Evolutionary conservation across 1,140 invertebrate genomes (phyloP).

Genomic region (Drosophila littoralis): DNA sequence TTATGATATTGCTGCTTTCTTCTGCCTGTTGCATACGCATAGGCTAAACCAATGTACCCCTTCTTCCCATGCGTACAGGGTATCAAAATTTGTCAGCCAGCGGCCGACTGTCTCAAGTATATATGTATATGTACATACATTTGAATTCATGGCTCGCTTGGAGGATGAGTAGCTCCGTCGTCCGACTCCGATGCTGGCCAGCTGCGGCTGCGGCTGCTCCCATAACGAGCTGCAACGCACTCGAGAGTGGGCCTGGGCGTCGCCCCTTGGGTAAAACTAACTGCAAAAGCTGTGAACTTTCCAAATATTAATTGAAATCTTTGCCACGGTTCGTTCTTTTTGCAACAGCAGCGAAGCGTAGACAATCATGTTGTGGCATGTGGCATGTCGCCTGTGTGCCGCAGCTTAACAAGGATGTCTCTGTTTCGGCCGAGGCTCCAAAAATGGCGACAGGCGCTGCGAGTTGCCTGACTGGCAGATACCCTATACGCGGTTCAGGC

Average conservation of each 20-base stretch:
- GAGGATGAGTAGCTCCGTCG: conserved; percentile 8
- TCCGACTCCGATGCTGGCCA: not conserved
- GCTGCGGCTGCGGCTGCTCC: not conserved
- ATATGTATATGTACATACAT: not conserved
- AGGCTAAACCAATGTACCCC: not conserved
- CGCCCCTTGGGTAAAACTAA: conserved; percentile 6
- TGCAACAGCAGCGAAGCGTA: conserved; percentile 44
- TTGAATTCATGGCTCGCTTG: conserved; percentile 20
- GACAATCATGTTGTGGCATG: conserved; percentile 58
- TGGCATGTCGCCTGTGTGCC: conserved; percentile 13
- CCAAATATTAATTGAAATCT: conserved; percentile 54
- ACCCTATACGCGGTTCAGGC: not conserved
- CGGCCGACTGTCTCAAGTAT: not conserved
- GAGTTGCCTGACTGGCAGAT: not conserved
- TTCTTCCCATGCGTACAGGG: not conserved
- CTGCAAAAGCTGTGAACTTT: conserved; percentile 15
- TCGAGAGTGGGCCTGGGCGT: not conserved
- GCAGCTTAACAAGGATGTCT: conserved; percentile 47
- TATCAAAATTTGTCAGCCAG: conserved; percentile 33
- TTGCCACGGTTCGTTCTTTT: conserved; percentile 31
- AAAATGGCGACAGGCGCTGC: conserved; percentile 34
- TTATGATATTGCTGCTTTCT: too few relatives aligned
- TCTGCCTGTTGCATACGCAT: not conserved
- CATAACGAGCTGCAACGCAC: conserved; percentile 13
- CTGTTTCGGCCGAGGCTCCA: conserved; percentile 28